Base-by-base conservation (phyloP, 53 echinoderm and acorn worm genomes). In the Holothuria leucospilota region DNA sequence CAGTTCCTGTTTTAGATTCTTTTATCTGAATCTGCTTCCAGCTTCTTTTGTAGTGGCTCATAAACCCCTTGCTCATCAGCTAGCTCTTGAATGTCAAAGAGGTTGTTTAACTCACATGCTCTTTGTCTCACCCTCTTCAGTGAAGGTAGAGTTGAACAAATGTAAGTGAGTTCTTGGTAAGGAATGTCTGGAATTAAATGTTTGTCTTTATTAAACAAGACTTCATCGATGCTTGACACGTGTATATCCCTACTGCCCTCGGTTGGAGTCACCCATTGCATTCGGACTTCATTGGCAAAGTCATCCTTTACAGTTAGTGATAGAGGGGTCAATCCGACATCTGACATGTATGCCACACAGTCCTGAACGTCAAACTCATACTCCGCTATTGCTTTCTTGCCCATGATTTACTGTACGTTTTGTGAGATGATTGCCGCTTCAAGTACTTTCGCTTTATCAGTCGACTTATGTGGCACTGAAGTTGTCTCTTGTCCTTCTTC, bases 141-240 rank as follows among this genome's bases (percentile, higher is more conserved):
- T n/a, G 64, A 63, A 63, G 64, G 12, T 7, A 63, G 64, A 63
- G 6, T 63, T 26, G 64, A 5, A 63, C 23, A 63, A 5, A 63
- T n/a, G 27, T 24, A 63, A 26, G 64, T 63, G 27, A 63, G 27
- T 70, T 70, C 71, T 38, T 18, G 21, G 30, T 34, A 29, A 10
- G 71, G 28, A 38, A 6, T 34, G 40, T 71, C 71, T 34, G 71
- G 27, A 71, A 71, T 71, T 71, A 71, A 39, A 71, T 71, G 40
- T 71, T 71, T 71, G 40, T 71, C 71, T 71, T 71, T 71, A 71
- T 71, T 71, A 71, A 34, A 71, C 29, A 71, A 71, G 40, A 71
- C 71, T 34, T 71, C 71, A 71, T 71, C 71, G 27, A 26, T 26
- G 18, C 64, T 63, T 63, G 64, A 8, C 18, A 63, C 18, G 27